phyloP scores from a whole-genome alignment of 2,797 vertebrate species.

The Neosalanx taihuensis region DNA sequence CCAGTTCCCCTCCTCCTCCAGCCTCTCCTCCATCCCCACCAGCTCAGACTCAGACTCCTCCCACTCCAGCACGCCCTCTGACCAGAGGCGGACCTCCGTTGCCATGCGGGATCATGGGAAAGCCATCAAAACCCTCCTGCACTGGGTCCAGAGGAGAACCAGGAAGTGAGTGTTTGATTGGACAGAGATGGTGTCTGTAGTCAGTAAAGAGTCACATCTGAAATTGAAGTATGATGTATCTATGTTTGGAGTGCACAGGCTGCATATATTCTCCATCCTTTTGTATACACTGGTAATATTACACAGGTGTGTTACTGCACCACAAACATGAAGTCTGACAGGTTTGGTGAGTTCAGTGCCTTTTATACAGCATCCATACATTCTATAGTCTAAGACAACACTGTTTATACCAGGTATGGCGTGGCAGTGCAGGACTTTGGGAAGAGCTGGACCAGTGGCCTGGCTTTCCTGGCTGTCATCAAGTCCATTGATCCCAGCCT shows the following conservation, averaged over 20 bases:
- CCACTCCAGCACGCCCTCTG: slow-evolving; percentile 77
- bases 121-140: slow-evolving; percentile 88
- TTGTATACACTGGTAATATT: not conserved
- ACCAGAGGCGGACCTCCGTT: slow-evolving; percentile 70
- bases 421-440: slow-evolving; percentile 93
- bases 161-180: slow-evolving; percentile 80
- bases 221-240: no score
- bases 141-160: slow-evolving; percentile 94
- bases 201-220: no score
- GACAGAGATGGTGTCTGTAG: no score
- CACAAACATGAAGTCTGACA: not conserved
- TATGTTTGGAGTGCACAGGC: no score
- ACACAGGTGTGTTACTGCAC: not conserved
- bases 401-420: slow-evolving; percentile 78
- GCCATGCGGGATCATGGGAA: slow-evolving; percentile 84
- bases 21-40: slow-evolving; percentile 87
- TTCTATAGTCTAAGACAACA: not conserved
- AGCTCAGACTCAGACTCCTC: slow-evolving; percentile 88
- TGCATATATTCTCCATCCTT: no score
- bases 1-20: slow-evolving; percentile 85
- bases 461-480: slow-evolving; percentile 93
- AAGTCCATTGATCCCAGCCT: slow-evolving; percentile 92
- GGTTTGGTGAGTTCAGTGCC: no score
- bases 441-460: slow-evolving; percentile 92
- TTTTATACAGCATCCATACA: not conserved